Evolutionary conservation across 2,113 vertebrate genomes (phyloP).

Genomic region (Aspiorhynchus laticeps): DNA sequence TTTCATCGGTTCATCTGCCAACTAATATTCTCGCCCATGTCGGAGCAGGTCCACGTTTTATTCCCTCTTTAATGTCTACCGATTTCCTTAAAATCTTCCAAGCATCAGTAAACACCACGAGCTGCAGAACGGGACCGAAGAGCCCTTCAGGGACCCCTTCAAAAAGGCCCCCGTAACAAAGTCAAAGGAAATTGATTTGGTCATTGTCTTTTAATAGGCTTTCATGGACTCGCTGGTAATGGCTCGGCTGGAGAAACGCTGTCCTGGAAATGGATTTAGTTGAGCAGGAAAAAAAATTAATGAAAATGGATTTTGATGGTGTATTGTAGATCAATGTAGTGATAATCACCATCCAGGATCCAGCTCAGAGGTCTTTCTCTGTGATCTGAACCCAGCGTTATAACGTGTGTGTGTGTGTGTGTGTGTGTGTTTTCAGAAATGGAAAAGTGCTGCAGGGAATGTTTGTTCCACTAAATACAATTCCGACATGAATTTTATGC

Average conservation of each 20-base stretch:
- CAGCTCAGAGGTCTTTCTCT: slow-evolving; percentile 46
- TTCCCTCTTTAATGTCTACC: neutral
- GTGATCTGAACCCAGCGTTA: neutral
- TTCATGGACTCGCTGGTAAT: neutral
- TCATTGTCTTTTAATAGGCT: slow-evolving; percentile 46
- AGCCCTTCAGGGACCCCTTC: slow-evolving; percentile 23
- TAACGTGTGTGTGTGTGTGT: slow-evolving; percentile 8
- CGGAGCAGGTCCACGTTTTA: neutral
- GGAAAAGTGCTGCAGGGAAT: slow-evolving; percentile 17
- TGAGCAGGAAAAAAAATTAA: neutral
- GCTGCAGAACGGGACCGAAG: neutral
- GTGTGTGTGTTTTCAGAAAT: slow-evolving; percentile 36
- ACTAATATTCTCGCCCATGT: no score
- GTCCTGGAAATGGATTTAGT: slow-evolving; percentile 19
- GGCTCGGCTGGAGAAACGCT: neutral
- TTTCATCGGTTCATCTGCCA: no score
- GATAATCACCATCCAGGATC: neutral
- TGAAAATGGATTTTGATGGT: neutral
- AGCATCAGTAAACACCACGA: neutral
- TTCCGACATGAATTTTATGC: neutral
- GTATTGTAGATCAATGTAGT: slow-evolving; percentile 7
- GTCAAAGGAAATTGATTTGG: slow-evolving; percentile 42
- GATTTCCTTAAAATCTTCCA: neutral
- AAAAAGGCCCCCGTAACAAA: slow-evolving; percentile 9
- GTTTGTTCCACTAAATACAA: neutral